Base-by-base conservation (phyloP, 2,888 invertebrate genomes). In the Folsomia candida region DNA sequence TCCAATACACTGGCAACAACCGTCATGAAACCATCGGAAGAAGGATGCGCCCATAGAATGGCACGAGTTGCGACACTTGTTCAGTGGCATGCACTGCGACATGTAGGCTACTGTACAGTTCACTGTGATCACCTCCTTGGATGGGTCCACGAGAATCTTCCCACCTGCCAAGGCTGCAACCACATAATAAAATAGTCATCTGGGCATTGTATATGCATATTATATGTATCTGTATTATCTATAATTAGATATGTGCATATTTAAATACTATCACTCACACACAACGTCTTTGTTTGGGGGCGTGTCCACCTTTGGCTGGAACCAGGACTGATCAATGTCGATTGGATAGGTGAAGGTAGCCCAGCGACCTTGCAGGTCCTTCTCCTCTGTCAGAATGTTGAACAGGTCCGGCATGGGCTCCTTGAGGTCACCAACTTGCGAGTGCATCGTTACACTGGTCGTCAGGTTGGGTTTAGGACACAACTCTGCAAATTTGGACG, bases 91-190 rank as follows among this genome's bases (percentile, higher is more conserved):
- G 83, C 96, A 96, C 81, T 93, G 90, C 37, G 91, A 89, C 89
- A 94, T 89, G 84, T 91, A 96, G 0, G 93, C 92, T 6, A 95
- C 94, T 0, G 94, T 94, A 83, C 96, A 96, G 85, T 96, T 96
- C 11, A 91, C 86, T 1, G 90, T 91, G 26, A 82, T 80, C 4
- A 82, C 77, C 59, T 84, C 82, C 71, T 82, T 82, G n/a, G 78
- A 67, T 0, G 82, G 82, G 68, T 81, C 81, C 22, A 83, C 82
- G 65, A 73, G 60, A 22, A 79, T 79, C 70, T 74, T 78, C 1
- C 79, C 78, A 27, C 74, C 75, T 18, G 78, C 79, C 29, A 79
- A 54, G 27, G 74, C 76, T 75, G 37, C 25, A 71, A 65, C 25
- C 29, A 26, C 3, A 65, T 28, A n/a, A n/a, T n/a, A 62, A 20